These are phyloP conservation scores for Mastigias papua DNA, from an alignment of 30 jellyfish, hydroid and myxozoan genomes.

Conservation along the genomic window DNA sequence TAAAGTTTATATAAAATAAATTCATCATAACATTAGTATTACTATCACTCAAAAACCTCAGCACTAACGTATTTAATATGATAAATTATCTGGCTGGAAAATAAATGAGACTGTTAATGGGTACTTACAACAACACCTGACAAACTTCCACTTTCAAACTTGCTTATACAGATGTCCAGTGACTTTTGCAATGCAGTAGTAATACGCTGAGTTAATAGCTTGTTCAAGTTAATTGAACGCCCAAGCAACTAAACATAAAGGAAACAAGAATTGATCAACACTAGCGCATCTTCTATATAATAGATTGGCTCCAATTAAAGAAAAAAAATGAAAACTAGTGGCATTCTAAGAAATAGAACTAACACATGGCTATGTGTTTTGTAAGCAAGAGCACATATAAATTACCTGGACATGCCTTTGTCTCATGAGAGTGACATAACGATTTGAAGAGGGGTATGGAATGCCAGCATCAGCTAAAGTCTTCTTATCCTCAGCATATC, in stretches of 20 bases:
- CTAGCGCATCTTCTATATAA: not conserved
- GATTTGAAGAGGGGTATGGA: constrained; percentile 93
- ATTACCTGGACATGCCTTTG: constrained; percentile 97
- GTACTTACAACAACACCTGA: constrained; percentile 89
- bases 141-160: constrained; percentile 95
- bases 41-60: too few relatives aligned
- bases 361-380: not conserved
- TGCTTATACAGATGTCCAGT: constrained; percentile 83
- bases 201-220: constrained; percentile 89
- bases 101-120: not conserved
- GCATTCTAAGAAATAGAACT: too few relatives aligned
- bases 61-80: too few relatives aligned
- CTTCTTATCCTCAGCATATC: constrained; percentile 91
- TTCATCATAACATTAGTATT: too few relatives aligned
- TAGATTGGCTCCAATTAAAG: too few relatives aligned
- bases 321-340: not conserved
- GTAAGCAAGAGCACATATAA: not conserved
- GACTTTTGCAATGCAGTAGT: constrained; percentile 86
- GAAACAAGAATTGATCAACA: not conserved
- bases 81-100: too few relatives aligned
- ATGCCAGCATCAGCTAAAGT: constrained; percentile 87
- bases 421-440: constrained; percentile 82
- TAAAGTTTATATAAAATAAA: too few relatives aligned
- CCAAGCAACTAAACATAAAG: constrained; percentile 88
- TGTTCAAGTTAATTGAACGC: constrained; percentile 91